phyloP scores from a whole-genome alignment of 2,797 vertebrate genomes.

The Tinamus major region DNA sequence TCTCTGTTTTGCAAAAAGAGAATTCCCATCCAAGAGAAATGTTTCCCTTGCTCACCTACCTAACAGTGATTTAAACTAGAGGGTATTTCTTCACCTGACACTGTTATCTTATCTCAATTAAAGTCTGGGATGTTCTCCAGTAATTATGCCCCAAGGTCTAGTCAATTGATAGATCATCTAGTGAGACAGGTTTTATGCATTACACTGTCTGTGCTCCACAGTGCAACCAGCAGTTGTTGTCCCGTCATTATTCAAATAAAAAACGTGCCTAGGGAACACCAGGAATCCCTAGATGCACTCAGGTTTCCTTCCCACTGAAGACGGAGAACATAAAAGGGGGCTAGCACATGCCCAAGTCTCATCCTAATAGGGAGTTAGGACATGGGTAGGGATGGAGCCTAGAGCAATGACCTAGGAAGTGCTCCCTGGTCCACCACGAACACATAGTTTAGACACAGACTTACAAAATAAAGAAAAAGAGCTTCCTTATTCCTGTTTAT shows the following conservation, averaged over 20 bases:
- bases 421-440: not conserved
- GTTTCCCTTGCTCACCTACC: not conserved
- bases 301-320: not conserved
- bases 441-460: not conserved
- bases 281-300: not conserved
- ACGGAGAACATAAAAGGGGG: accelerated
- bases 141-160: not conserved
- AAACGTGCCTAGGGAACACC: not conserved
- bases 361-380: no score
- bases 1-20: not conserved
- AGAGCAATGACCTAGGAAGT: not conserved
- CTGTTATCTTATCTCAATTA: not conserved
- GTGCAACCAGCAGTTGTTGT: not conserved
- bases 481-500: not conserved
- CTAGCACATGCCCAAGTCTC: not conserved
- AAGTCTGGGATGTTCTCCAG: not conserved
- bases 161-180: not conserved
- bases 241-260: not conserved
- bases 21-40: not conserved
- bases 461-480: no score
- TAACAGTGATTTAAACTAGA: not conserved
- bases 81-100: not conserved
- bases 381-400: not conserved
- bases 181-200: not conserved
- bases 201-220: not conserved